Conservation (phyloP, 2,113 vertebrate species). For the Eonycteris spelaea region DNA sequence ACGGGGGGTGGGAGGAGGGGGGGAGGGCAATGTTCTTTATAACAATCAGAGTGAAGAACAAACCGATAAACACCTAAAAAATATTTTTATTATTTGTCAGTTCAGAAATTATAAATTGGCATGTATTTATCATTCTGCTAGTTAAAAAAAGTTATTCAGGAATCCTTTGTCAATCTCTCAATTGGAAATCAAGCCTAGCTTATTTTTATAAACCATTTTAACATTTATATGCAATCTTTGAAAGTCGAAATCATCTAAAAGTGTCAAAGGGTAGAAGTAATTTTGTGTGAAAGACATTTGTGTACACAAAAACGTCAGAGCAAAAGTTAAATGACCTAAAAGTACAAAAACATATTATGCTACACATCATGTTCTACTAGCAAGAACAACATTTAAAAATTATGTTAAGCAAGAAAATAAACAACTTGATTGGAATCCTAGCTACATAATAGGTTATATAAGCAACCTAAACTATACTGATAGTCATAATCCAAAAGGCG, state of each 20-base stretch:
- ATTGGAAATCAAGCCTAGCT: not conserved
- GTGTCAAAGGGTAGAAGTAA: not conserved
- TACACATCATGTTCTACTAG: not conserved
- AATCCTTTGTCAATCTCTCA: not conserved
- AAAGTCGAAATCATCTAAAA: not conserved
- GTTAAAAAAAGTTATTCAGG: not conserved
- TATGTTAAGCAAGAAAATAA: not conserved
- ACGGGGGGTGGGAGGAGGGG: too few species aligned
- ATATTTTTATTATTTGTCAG: not conserved
- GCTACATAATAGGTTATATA: not conserved
- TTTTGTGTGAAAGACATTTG: not conserved
- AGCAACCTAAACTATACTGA: not conserved
- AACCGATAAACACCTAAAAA: not conserved
- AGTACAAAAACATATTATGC: not conserved
- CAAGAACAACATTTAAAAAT: not conserved
- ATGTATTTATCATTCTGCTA: not conserved
- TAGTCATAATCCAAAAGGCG: not conserved
- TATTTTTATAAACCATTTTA: constrained; percentile 28
- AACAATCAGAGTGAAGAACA: not conserved
- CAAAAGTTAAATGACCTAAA: not conserved
- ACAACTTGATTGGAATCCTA: not conserved
- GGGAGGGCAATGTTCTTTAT: not conserved
- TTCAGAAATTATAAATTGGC: not conserved
- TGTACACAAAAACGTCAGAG: not conserved
- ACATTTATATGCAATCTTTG: not conserved